Evolutionary conservation across 2,888 invertebrate species (phyloP), one percentile per base, ranked within the genome.

Genomic region (Muschampia plurimacula): DNA sequence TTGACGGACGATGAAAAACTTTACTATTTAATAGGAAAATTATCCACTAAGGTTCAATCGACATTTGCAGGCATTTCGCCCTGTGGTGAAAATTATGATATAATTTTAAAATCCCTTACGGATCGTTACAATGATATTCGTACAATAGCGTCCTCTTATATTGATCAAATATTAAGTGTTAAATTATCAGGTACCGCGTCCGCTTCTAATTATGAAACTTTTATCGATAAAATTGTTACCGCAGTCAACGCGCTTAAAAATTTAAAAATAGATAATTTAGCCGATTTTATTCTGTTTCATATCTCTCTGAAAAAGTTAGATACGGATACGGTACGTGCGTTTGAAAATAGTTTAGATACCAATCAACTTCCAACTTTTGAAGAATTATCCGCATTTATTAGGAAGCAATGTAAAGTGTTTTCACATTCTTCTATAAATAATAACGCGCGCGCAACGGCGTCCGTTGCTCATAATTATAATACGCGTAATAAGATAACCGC

Each of bases 91-190:
- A 63, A 63, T 41, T 63, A 63, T 41, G n/a, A 63, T n/a, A 63
- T 41, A 22, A 63, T 63, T 63, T 63, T 63, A 63, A 36, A 63
- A 6, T 63, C 39, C n/a, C 15, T 63, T 15, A 63, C 15, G 13
- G 63, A 63, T 63, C 13, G 63, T 9, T 63, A 63, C 15, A 39
- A 63, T 15, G 63, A 63, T 41, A 63, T 41, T 63, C 63, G 39
- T 15, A 41, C 41, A 15, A 63, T 63, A 13, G 63, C 63, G n/a
- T 41, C 39, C 15, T 41, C 63, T 41, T 63, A 63, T 63, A 41
- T 63, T 41, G 63, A 63, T 41, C 63, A 63, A 41, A 36, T 36
- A 36, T 36, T 36, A 60, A 32, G 75, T 79, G 78, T 76, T 78
- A 81, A 36, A 36, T 79, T 22, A 8, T 32, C 3, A 59, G 59